These are phyloP conservation scores for Tachina grossa DNA, from an alignment of 2,888 invertebrate species.

Conservation along the genomic window DNA sequence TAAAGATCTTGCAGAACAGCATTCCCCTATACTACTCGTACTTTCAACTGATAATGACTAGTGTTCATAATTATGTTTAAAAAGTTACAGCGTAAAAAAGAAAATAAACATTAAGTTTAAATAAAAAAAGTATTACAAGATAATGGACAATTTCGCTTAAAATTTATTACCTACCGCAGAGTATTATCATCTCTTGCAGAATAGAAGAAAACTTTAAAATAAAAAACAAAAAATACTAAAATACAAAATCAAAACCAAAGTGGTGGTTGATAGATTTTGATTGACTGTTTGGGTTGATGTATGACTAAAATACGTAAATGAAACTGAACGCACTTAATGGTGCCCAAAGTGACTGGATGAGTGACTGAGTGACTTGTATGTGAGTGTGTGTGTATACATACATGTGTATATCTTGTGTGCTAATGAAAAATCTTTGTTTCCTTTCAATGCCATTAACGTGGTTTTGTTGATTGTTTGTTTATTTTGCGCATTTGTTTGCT, in stretches of 20 bases:
- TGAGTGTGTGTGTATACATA: background rate
- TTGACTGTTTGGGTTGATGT: conserved; percentile 60
- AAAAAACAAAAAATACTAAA: background rate
- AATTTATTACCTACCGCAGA: conserved; percentile 68
- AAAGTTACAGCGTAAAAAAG: conserved; percentile 36
- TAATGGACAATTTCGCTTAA: conserved; percentile 59
- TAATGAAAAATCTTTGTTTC: conserved; percentile 55
- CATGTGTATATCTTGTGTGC: conserved; percentile 11
- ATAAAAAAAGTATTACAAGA: conserved; percentile 37
- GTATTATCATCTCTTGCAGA: conserved; percentile 25
- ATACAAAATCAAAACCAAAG: conserved; percentile 51
- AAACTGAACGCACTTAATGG: conserved; percentile 57
- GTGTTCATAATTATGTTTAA: conserved; percentile 43
- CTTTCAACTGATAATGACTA: conserved; percentile 38
- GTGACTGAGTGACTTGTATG: background rate
- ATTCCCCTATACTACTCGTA: conserved; percentile 1
- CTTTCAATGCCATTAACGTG: conserved; percentile 35
- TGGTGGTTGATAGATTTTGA: conserved; percentile 67
- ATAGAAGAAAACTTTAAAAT: background rate
- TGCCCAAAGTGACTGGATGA: conserved; percentile 3
- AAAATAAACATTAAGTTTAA: background rate
- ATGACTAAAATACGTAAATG: conserved; percentile 46
- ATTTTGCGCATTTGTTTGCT: conserved; percentile 46
- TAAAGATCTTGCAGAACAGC: background rate
- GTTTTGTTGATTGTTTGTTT: conserved; percentile 47